Evolutionary conservation across 2,888 invertebrate genomes (phyloP).

Genomic region (Pammene fasciana): DNA sequence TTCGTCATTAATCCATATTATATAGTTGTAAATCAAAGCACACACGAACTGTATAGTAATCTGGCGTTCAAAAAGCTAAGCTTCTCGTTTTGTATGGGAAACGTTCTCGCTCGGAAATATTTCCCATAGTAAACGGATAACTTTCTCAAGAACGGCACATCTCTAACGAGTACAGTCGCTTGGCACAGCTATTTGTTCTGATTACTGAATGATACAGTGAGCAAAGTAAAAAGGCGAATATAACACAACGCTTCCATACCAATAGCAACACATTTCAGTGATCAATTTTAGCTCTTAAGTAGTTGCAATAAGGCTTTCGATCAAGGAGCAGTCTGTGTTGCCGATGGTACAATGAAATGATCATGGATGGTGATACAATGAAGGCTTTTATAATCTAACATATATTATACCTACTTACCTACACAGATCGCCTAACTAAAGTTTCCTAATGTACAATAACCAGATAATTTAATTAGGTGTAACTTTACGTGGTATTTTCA

Average conservation of each 20-base stretch:
- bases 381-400: conserved; percentile 1
- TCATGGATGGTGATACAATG: conserved; percentile 8
- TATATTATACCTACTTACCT: not conserved
- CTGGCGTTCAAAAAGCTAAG: not conserved
- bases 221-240: conserved; percentile 10
- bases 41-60: not conserved
- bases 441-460: conserved; percentile 6
- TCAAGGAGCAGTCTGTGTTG: not conserved
- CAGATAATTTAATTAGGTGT: not conserved
- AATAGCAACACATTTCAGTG: not conserved
- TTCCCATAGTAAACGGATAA: no score
- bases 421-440: conserved; percentile 7
- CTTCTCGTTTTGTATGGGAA: no score
- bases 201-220: not conserved
- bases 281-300: not conserved
- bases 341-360: not conserved
- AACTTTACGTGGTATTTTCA: not conserved
- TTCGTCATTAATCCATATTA: no score
- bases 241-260: conserved; percentile 14
- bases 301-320: not conserved
- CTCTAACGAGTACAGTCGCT: not conserved
- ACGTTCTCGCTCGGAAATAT: no score
- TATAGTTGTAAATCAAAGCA: no score
- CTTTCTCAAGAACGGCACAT: no score
- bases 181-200: not conserved